Evolutionary conservation across 2,797 vertebrate genomes (phyloP).

Genomic region (Limosa lapponica): DNA sequence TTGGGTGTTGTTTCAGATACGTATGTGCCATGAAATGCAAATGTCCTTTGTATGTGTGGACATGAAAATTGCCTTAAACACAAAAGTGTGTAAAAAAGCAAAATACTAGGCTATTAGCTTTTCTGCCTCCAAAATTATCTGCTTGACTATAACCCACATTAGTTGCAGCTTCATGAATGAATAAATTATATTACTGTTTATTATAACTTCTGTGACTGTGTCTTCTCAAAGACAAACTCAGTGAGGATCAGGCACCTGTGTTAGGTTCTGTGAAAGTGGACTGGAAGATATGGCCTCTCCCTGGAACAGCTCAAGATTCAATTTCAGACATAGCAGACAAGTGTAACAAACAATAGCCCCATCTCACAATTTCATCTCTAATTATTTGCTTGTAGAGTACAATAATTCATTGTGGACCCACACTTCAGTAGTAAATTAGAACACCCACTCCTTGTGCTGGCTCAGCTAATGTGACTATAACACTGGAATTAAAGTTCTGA

Average conservation of each 20-base stretch:
- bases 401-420: neutral
- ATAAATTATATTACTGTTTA: neutral
- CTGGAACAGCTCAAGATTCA: neutral
- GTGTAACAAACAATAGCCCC: neutral
- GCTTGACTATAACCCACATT: neutral
- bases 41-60: neutral
- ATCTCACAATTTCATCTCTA: neutral
- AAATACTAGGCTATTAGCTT: neutral
- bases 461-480: neutral
- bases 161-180: neutral
- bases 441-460: neutral
- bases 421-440: neutral
- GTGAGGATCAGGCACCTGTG: neutral
- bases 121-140: neutral
- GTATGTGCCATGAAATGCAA: neutral
- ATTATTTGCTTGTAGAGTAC: neutral
- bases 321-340: neutral
- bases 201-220: neutral
- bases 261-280: neutral
- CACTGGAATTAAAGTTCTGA: neutral
- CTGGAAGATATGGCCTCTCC: neutral
- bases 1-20: neutral
- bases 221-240: neutral
- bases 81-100: neutral
- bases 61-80: neutral